A percentile compares a stretch with the other conserved stretches of the same genome.
These are phyloP conservation scores for Belgica antarctica DNA, from an alignment of 2,888 invertebrate genomes.

Conservation along the genomic window DNA sequence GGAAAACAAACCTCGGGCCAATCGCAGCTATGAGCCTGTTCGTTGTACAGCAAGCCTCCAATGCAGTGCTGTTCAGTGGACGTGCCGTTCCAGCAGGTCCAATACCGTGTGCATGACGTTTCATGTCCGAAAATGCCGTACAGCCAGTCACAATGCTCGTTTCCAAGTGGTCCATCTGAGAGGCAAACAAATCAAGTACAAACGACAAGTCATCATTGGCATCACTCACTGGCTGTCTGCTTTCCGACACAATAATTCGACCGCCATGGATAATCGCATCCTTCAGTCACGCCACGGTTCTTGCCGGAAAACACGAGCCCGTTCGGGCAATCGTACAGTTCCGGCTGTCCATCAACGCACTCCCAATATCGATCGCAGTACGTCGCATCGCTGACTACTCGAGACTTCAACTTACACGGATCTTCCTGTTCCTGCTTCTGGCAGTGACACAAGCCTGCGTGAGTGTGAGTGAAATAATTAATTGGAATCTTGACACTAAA, in stretches of 20 bases:
- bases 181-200: constrained; percentile 30
- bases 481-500: constrained; percentile 18
- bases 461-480: constrained; percentile 5
- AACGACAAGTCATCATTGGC: not conserved
- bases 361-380: constrained; percentile 81
- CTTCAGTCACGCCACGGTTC: constrained; percentile 82
- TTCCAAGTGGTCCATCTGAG: constrained; percentile 75
- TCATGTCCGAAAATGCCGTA: constrained; percentile 93
- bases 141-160: constrained; percentile 88
- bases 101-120: constrained; percentile 88
- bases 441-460: not conserved
- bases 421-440: constrained; percentile 60
- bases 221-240: constrained; percentile 69
- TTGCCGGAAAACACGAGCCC: constrained; percentile 87
- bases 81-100: constrained; percentile 95
- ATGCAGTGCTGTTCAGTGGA: constrained; percentile 90
- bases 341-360: constrained; percentile 77
- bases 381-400: constrained; percentile 73
- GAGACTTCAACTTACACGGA: constrained; percentile 76
- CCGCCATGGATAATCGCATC: constrained; percentile 87
- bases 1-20: constrained; percentile 70
- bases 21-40: constrained; percentile 86
- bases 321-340: constrained; percentile 86
- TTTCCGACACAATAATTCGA: constrained; percentile 82
- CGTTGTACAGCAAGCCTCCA: constrained; percentile 86